Conservation (phyloP, 2,797 vertebrate genomes). For the Cryptoprocta ferox region DNA sequence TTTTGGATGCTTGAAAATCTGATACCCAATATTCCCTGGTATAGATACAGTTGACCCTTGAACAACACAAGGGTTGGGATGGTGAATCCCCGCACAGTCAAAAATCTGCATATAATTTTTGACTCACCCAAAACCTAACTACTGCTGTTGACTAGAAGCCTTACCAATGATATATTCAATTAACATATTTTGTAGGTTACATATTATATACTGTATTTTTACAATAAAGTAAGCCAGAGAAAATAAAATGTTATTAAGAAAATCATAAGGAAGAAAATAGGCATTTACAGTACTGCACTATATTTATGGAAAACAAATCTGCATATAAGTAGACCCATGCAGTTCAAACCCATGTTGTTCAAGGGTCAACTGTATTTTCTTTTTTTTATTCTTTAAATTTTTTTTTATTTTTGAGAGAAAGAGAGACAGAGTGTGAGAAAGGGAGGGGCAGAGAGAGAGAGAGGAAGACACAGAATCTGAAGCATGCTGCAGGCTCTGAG, state of each 20-base stretch:
- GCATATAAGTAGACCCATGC: neutral
- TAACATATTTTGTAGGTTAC: neutral
- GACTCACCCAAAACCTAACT: neutral
- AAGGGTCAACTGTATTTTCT: no score
- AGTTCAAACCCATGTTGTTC: neutral
- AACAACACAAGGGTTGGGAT: neutral
- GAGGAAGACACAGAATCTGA: no score
- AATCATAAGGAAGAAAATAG: neutral
- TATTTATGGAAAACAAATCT: neutral
- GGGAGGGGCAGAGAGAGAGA: no score
- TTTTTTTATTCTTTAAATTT: no score
- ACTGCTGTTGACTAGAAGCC: neutral
- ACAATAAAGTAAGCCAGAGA: neutral
- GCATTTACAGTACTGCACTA: neutral
- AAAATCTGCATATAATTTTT: neutral
- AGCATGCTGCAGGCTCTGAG: no score
- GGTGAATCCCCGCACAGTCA: neutral
- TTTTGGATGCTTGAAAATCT: slow-evolving; percentile 31
- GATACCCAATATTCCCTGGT: neutral
- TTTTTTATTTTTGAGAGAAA: no score
- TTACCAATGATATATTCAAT: neutral
- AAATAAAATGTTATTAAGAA: neutral
- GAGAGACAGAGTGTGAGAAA: no score
- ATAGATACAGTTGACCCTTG: neutral
- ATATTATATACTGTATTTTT: neutral